Percentiles rank a stretch among this genome's conserved stretches.
phyloP scores from a whole-genome alignment of 2,113 vertebrate genomes.

The Sceloporus tristichus region DNA sequence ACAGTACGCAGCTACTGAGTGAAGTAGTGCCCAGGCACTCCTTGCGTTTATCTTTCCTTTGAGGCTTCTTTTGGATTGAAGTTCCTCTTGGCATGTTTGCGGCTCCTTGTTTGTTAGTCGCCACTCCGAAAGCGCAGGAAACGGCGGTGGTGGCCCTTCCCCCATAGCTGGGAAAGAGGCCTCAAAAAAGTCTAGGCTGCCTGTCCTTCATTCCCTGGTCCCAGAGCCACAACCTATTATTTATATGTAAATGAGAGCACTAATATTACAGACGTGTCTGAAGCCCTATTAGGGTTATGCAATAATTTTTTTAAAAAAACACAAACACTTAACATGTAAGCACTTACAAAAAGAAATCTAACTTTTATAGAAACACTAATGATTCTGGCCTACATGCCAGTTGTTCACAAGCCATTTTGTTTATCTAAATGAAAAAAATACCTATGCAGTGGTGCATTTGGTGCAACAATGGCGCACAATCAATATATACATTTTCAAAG shows the following conservation, averaged over 20 bases:
- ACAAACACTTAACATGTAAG: conserved; percentile 34
- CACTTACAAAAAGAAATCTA: conserved; percentile 46
- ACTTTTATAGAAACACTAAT: conserved; percentile 57
- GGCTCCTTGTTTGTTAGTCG: too few species aligned
- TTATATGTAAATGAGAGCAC: conserved; percentile 63
- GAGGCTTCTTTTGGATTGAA: too few species aligned
- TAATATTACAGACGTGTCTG: conserved; percentile 54
- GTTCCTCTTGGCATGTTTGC: too few species aligned
- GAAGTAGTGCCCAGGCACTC: too few species aligned
- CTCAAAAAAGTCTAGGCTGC: too few species aligned
- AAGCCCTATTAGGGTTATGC: conserved; percentile 56
- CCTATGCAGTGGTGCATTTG: conserved; percentile 34
- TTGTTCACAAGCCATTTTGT: conserved; percentile 52
- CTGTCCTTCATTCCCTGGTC: too few species aligned
- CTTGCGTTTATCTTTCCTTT: too few species aligned
- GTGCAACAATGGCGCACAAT: conserved; percentile 35
- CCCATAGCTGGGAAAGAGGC: too few species aligned
- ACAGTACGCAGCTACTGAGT: too few species aligned
- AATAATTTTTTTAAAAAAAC: conserved; percentile 41
- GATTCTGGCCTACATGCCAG: conserved; percentile 58
- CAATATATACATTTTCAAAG: conserved; percentile 41
- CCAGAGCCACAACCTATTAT: conserved; percentile 30
- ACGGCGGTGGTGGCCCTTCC: too few species aligned
- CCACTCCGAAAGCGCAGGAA: too few species aligned
- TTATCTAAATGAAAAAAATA: conserved; percentile 38